Conservation (phyloP, 2,797 vertebrate species). For the Oophaga sylvatica region DNA sequence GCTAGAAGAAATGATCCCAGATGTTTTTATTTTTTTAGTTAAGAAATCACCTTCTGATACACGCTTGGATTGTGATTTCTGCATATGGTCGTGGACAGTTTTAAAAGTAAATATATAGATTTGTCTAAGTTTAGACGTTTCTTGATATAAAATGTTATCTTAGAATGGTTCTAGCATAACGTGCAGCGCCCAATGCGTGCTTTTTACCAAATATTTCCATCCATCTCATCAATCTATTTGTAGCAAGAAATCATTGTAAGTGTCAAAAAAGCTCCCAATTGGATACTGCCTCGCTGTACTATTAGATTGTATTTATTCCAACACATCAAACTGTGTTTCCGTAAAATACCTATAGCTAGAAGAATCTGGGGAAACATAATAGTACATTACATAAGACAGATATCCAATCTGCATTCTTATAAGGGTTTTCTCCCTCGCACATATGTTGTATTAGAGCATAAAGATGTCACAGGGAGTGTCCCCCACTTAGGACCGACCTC, state of each 20-base stretch:
- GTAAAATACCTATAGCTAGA: background rate
- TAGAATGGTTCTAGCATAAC: constrained; percentile 2
- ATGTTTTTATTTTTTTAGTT: constrained; percentile 46
- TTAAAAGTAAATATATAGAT: constrained; percentile 49
- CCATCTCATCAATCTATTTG: constrained; percentile 2
- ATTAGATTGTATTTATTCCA: constrained; percentile 6
- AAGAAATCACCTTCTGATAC: constrained; percentile 27
- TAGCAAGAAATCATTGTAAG: constrained; percentile 21
- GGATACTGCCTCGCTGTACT: background rate
- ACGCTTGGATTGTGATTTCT: constrained; percentile 6
- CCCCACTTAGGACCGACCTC: too few species aligned
- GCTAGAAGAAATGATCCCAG: constrained; percentile 46
- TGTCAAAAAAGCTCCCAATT: background rate
- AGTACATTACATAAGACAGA: too few species aligned
- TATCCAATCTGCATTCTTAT: too few species aligned
- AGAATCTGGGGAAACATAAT: background rate
- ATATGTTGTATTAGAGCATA: too few species aligned
- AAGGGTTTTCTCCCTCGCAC: too few species aligned
- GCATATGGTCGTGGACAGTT: constrained; percentile 33
- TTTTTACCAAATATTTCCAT: constrained; percentile 19
- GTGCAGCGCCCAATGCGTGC: constrained; percentile 19
- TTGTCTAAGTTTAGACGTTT: constrained; percentile 17
- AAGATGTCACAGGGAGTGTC: too few species aligned
- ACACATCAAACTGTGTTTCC: background rate
- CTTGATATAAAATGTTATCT: constrained; percentile 20